These are phyloP conservation scores for Porites divaricata DNA, from an alignment of 92 coral and sea anemone genomes.

Conservation along the genomic window DNA sequence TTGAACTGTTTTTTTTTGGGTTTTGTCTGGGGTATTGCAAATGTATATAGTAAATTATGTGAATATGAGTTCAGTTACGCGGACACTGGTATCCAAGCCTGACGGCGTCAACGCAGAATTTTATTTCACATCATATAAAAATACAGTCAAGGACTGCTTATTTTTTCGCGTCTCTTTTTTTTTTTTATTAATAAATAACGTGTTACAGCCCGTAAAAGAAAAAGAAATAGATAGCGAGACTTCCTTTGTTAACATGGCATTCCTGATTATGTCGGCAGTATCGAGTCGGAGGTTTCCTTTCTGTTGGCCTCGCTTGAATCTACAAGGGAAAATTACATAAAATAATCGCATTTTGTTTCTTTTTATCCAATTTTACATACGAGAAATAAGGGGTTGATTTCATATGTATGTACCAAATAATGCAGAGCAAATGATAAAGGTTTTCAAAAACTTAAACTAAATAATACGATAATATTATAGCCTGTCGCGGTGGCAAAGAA, in stretches of 20 bases:
- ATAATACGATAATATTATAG: too few species aligned
- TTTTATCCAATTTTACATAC: too few species aligned
- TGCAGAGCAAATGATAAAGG: too few species aligned
- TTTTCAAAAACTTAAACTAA: too few species aligned
- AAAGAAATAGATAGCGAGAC: background rate
- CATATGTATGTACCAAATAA: too few species aligned
- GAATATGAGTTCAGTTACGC: too few species aligned
- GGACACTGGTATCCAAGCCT: background rate
- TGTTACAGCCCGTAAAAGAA: background rate
- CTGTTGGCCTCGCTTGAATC: slow-evolving; percentile 4
- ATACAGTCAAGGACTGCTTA: background rate
- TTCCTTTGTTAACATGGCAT: slow-evolving; percentile 4
- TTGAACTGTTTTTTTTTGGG: too few species aligned
- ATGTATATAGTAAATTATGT: too few species aligned
- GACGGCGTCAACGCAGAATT: background rate
- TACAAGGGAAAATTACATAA: background rate
- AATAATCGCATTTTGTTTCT: background rate
- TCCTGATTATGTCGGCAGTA: background rate
- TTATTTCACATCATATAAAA: slow-evolving; percentile 4
- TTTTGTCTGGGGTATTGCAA: too few species aligned
- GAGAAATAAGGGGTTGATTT: too few species aligned
- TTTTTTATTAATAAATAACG: background rate
- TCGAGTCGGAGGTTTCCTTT: slow-evolving; percentile 11
- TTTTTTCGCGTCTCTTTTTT: background rate
- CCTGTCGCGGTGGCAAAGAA: too few species aligned